A percentile compares a stretch with the other conserved stretches of the same genome.
Evolutionary conservation across 2,113 vertebrate species (phyloP).

Genomic region (Epinephelus fuscoguttatus): DNA sequence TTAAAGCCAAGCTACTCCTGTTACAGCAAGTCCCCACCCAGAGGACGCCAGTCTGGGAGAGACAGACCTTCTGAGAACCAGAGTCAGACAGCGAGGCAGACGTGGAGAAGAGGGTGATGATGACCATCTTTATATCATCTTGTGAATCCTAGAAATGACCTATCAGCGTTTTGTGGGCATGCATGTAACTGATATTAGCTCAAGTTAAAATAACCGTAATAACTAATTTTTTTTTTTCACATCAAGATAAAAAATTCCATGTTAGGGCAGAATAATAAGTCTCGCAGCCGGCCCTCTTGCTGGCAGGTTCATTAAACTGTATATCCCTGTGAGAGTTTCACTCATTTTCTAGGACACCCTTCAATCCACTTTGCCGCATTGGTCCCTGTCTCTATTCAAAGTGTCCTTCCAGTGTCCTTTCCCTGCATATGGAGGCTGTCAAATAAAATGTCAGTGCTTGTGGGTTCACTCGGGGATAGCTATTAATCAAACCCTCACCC

Average conservation of each 20-base stretch:
- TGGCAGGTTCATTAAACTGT: constrained; percentile 73
- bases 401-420: constrained; percentile 77
- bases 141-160: not conserved
- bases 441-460: constrained; percentile 56
- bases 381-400: constrained; percentile 67
- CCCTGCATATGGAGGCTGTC: constrained; percentile 39
- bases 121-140: constrained; percentile 8
- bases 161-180: not conserved
- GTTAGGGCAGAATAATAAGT: constrained; percentile 29
- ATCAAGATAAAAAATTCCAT: constrained; percentile 14
- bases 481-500: constrained; percentile 52
- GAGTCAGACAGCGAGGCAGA: constrained; percentile 11
- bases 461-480: constrained; percentile 40
- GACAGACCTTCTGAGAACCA: constrained; percentile 32
- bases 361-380: constrained; percentile 71
- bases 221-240: not conserved
- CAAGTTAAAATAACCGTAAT: not conserved
- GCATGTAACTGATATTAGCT: not conserved
- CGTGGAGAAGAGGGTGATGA: constrained; percentile 1
- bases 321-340: constrained; percentile 76
- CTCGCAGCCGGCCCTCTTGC: constrained; percentile 27
- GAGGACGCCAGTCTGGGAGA: constrained; percentile 49
- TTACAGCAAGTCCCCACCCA: constrained; percentile 68
- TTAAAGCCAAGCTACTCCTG: constrained; percentile 70
- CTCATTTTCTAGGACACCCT: constrained; percentile 82